These are phyloP conservation scores for Nyctibius bracteatus DNA, from an alignment of 2,113 vertebrate genomes.

Conservation along the genomic window DNA sequence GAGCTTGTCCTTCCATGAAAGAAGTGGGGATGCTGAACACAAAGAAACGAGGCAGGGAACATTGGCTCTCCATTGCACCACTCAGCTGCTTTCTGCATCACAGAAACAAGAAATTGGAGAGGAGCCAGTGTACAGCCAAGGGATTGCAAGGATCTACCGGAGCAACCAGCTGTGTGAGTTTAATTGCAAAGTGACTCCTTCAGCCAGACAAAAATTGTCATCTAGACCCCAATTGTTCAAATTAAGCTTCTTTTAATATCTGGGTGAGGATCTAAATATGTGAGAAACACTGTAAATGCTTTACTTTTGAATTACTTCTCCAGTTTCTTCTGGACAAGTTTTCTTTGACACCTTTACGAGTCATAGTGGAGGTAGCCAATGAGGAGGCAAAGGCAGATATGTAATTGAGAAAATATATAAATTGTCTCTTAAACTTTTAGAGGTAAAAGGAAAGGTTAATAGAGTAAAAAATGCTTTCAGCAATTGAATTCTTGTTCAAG, in stretches of 20 bases:
- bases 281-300: neutral
- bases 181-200: neutral
- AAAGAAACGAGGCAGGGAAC: neutral
- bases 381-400: neutral
- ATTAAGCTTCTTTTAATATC: neutral
- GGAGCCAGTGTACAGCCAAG: neutral
- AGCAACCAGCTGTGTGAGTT: neutral
- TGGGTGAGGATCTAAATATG: neutral
- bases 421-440: neutral
- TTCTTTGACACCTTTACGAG: neutral
- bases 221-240: neutral
- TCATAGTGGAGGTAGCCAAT: neutral
- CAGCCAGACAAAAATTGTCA: neutral
- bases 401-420: neutral
- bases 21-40: neutral
- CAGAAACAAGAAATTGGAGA: neutral
- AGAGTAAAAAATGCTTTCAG: neutral
- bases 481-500: neutral
- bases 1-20: neutral
- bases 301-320: neutral
- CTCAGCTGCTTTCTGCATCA: neutral
- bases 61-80: neutral
- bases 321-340: neutral
- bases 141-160: neutral
- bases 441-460: neutral